Evolutionary conservation across 2,113 vertebrate species (phyloP).

Genomic region (Coryphaenoides rupestris): DNA sequence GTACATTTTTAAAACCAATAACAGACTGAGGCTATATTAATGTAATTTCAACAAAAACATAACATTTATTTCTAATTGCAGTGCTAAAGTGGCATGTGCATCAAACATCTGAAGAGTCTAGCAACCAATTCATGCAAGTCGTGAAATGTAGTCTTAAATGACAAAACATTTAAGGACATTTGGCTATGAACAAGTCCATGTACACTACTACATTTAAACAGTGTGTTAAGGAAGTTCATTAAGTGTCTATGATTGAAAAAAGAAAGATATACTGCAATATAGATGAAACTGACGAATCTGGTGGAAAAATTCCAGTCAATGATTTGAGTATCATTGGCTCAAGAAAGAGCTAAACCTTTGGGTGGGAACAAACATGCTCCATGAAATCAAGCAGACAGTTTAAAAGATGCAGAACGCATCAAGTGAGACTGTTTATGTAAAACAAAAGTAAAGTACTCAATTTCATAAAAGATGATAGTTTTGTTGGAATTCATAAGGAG

Average conservation of each 20-base stretch:
- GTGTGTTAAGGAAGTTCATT: neutral
- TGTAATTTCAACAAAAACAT: neutral
- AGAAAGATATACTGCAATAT: neutral
- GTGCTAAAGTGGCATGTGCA: neutral
- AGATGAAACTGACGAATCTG: conserved; percentile 10
- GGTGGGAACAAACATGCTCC: conserved; percentile 4
- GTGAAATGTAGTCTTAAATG: conserved; percentile 18
- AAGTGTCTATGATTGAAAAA: conserved; percentile 40
- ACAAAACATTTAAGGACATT: conserved; percentile 7
- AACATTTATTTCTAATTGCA: neutral
- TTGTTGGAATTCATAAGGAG: conserved; percentile 30
- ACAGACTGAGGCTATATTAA: conserved; percentile 14
- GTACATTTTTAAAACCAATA: conserved; percentile 30
- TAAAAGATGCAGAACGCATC: conserved; percentile 22
- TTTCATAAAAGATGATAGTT: conserved; percentile 48
- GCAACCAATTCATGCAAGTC: neutral
- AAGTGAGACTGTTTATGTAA: conserved; percentile 31
- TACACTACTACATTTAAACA: neutral
- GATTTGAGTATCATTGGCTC: conserved; percentile 70
- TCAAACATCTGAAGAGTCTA: neutral
- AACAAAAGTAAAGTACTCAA: conserved; percentile 46
- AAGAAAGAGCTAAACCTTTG: conserved; percentile 56
- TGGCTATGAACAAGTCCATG: neutral
- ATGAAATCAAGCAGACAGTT: conserved; percentile 17
- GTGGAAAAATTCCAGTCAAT: conserved; percentile 42